phyloP scores from a whole-genome alignment of 2,113 vertebrate genomes.

The Boulengeromyrus knoepffleri region DNA sequence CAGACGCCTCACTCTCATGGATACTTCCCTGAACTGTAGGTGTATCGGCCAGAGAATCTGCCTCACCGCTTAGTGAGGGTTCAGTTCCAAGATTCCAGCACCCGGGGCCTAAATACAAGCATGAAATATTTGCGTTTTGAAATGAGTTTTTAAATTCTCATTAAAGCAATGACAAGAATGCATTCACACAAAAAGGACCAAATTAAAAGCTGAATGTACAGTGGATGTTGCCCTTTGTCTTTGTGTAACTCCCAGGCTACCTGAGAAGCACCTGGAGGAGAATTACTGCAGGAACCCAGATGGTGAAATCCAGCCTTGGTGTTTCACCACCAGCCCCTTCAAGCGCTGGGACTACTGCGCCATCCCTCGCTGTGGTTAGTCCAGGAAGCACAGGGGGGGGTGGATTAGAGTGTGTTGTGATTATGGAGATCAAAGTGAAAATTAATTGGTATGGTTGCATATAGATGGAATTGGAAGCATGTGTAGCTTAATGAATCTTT shows the following conservation, averaged over 20 bases:
- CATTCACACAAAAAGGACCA: not conserved
- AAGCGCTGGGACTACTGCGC: slow-evolving; percentile 86
- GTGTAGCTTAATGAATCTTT: not conserved
- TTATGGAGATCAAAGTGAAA: not conserved
- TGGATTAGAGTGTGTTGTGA: not conserved
- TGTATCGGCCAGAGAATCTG: not conserved
- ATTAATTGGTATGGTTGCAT: not conserved
- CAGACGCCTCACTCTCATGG: slow-evolving; percentile 81
- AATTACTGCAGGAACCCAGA: slow-evolving; percentile 95
- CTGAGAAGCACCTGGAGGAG: slow-evolving; percentile 74
- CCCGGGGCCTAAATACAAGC: not conserved
- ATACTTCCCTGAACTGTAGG: slow-evolving; percentile 73
- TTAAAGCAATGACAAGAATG: not conserved
- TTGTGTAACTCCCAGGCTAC: slow-evolving; percentile 61
- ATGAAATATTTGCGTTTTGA: not conserved
- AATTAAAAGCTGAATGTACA: not conserved
- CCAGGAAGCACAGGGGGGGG: not conserved
- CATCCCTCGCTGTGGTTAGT: slow-evolving; percentile 79
- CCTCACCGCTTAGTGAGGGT: not conserved
- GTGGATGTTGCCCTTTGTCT: not conserved
- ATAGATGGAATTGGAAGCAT: not conserved
- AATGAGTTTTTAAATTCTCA: not conserved
- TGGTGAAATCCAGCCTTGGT: slow-evolving; percentile 83
- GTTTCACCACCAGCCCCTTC: slow-evolving; percentile 68
- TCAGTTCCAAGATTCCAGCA: not conserved